Evolutionary conservation across 2,797 vertebrate species (phyloP), one percentile per base, ranked within the genome.

Genomic region (Catamblyrhynchus diadema): DNA sequence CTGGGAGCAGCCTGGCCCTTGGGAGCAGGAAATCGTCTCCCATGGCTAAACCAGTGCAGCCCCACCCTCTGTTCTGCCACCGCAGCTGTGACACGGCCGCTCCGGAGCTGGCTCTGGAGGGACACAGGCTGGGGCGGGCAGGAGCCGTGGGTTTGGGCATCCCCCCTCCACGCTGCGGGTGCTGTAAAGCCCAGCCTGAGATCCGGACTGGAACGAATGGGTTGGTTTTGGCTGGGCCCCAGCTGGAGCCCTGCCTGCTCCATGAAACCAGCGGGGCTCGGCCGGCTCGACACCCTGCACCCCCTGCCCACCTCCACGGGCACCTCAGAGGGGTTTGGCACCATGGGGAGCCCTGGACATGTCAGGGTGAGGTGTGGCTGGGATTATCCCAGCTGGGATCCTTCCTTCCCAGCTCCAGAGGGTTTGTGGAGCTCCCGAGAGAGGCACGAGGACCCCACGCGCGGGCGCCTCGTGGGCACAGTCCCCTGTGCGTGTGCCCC

Each of bases 151-250:
- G 18, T 30, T 66, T 15, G 81, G 48, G 53, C 41, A 47, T 11
- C 13, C 37, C 37, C 25, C 54, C 45, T 51, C 54, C 7, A 1
- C 16, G 12, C 42, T 0, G 6, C 2, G 17, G 62, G 20, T 12
- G 54, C 81, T 20, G 42, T 4, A 74, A 59, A 95, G 86, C 83
- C 94, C 90, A 30, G 65, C 33, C 92, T 94, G 93, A 83, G 90
- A 73, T 22, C 78, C 1, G 54, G 81, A 72, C 88, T 83, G 74
- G 18, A 93, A 94, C 77, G 50, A 96, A 93, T 92, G 83, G 77
- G 95, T 94, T 96, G 96, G 90, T 95, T 94, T 96, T 96, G 96
- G 94, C 92, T 0, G 20, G 35, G 80, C 14, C 78, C 86, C 96
- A 96, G 95, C 90, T 96, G 96, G 95, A 93, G 85, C 37, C 16